These are phyloP conservation scores for Aplysina aerophoba DNA, from an alignment of 37 sponge, comb jelly and placozoan species.

Conservation along the genomic window DNA sequence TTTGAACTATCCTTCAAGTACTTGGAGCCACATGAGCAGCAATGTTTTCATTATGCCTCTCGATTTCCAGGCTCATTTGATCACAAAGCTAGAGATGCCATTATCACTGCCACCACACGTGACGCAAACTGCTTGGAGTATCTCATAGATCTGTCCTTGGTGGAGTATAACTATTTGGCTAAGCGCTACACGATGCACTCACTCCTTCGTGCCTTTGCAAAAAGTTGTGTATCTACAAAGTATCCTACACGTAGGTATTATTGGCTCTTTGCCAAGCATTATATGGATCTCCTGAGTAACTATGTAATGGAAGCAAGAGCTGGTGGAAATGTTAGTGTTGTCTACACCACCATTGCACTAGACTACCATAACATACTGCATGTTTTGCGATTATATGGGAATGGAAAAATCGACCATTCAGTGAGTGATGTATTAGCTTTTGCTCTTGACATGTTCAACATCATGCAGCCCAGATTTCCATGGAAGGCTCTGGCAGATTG, in stretches of 20 bases:
- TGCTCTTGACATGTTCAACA: background rate
- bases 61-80: background rate
- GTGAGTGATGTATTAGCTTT: background rate
- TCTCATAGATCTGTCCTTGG: background rate
- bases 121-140: background rate
- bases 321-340: too few relatives aligned
- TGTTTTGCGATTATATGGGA: too few relatives aligned
- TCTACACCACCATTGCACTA: too few relatives aligned
- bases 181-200: background rate
- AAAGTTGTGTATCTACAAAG: too few relatives aligned
- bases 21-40: background rate
- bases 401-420: too few relatives aligned
- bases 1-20: background rate
- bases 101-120: background rate
- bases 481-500: background rate
- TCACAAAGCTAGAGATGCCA: background rate
- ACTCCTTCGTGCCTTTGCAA: background rate
- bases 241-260: too few relatives aligned
- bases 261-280: too few relatives aligned
- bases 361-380: too few relatives aligned
- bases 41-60: background rate
- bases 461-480: slow-evolving; percentile 18
- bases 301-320: too few relatives aligned
- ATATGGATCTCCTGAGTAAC: too few relatives aligned
- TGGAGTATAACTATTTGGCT: background rate